A percentile compares a stretch with the other conserved stretches of the same genome.
phyloP scores from a whole-genome alignment of 2,888 invertebrate genomes.

The Scaptomyza flava region DNA sequence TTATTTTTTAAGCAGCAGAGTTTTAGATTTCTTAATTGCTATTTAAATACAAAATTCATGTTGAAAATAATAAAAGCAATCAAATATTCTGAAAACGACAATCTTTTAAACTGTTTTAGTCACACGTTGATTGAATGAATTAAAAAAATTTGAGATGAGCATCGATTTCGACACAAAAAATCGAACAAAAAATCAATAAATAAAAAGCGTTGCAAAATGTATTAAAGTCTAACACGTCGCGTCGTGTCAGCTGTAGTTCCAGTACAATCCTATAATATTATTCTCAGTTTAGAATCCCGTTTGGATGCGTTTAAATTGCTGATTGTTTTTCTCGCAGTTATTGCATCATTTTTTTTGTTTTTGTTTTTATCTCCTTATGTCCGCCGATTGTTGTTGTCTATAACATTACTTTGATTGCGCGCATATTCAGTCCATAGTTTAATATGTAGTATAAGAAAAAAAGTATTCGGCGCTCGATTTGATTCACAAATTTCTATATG shows the following conservation, averaged over 20 bases:
- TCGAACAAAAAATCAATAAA: neutral
- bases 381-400: conserved; percentile 26
- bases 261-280: neutral
- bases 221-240: too few species aligned
- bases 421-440: conserved; percentile 46
- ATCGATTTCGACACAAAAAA: neutral
- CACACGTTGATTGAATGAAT: neutral
- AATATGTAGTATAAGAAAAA: conserved; percentile 4
- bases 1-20: neutral
- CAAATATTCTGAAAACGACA: too few species aligned
- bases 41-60: too few species aligned
- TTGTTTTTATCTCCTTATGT: conserved; percentile 9
- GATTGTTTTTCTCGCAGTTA: conserved; percentile 37
- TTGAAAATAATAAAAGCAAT: too few species aligned
- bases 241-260: neutral
- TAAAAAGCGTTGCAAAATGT: too few species aligned
- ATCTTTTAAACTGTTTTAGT: neutral
- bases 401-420: conserved; percentile 28
- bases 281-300: conserved; percentile 9
- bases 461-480: conserved; percentile 40
- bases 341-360: conserved; percentile 63
- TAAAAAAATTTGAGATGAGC: neutral
- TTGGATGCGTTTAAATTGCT: conserved; percentile 20
- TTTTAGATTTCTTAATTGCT: too few species aligned
- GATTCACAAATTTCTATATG: conserved; percentile 40